Evolutionary conservation across 2,888 invertebrate species (phyloP).

Genomic region (Drosophila siamana): DNA sequence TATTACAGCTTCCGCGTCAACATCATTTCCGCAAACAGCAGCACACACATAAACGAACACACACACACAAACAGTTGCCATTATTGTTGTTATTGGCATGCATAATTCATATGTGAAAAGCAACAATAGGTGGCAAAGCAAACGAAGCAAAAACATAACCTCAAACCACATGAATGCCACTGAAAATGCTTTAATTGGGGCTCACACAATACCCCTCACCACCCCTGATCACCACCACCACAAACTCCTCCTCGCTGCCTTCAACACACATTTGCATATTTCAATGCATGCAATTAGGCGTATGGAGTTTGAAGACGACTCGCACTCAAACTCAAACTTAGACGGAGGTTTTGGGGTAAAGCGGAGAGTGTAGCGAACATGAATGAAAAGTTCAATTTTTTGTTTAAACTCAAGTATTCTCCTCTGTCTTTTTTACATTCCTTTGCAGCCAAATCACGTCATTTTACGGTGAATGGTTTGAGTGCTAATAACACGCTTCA

Average conservation of each 20-base stretch:
- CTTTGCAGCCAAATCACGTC: conserved; percentile 90
- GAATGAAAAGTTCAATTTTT: conserved; percentile 55
- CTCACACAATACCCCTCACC: conserved; percentile 37
- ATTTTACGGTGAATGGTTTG: conserved; percentile 88
- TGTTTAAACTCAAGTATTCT: conserved; percentile 51
- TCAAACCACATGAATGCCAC: conserved; percentile 61
- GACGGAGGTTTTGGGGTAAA: neutral
- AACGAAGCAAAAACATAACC: conserved; percentile 71
- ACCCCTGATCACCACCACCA: neutral
- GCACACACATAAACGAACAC: conserved; percentile 33
- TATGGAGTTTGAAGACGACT: conserved; percentile 8
- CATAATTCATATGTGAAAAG: conserved; percentile 81
- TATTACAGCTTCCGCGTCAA: conserved; percentile 83
- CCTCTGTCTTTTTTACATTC: neutral
- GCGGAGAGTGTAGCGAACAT: conserved; percentile 55
- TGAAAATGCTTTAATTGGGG: conserved; percentile 82
- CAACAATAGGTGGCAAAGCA: conserved; percentile 75
- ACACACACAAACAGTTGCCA: conserved; percentile 31
- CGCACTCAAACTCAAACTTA: neutral
- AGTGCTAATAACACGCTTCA: conserved; percentile 85
- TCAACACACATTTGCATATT: conserved; percentile 78
- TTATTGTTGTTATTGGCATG: conserved; percentile 66
- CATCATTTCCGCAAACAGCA: conserved; percentile 78
- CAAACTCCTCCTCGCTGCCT: neutral
- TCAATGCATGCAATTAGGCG: conserved; percentile 80